Base-by-base conservation (phyloP, 2,888 invertebrate species). In the Acleris sparsana region DNA sequence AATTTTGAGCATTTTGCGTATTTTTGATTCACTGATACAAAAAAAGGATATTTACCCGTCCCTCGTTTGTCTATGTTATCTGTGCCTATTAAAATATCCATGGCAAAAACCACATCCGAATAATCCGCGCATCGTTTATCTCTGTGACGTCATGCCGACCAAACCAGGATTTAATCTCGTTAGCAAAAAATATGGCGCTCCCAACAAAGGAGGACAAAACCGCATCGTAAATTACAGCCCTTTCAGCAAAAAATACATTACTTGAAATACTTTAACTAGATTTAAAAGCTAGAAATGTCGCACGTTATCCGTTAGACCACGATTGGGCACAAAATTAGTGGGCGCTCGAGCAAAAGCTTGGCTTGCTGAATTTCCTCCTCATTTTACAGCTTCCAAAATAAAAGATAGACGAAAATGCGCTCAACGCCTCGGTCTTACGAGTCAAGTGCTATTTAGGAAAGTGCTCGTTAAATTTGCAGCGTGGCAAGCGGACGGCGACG, bases 251-350 rank as follows among this genome's bases (percentile, higher is more conserved):
- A 74, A 72, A 72, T 63, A 67, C 68, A 63, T 62, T 69, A 71
- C 71, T 71, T 69, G 70, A 73, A 73, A 72, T 69, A 69, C 69
- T 73, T 71, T 72, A 68, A 68, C 63, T 68, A 70, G 71, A 73
- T 74, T 73, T 71, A 72, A 76, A 74, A 76, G 69, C 77, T 75
- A 78, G 74, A 76, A 75, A 73, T 87, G 83, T 84, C 82, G 81
- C 78, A 81, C 83, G 83, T 86, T 88, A 85, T 81, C 81, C 83
- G 77, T 79, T 83, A 84, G 66, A 82, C 86, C 83, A 80, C 86
- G 85, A 89, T 86, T 84, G 85, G 86, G 80, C 84, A 43, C 58
- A 82, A 86, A 90, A 92, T 92, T 92, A 92, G 90, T 87, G 87
- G 79, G 85, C 85, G 82, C 83, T 82, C 83, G 84, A 84, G 86